Evolutionary conservation across 1,140 invertebrate species (phyloP).

Genomic region (Triops longicaudatus): DNA sequence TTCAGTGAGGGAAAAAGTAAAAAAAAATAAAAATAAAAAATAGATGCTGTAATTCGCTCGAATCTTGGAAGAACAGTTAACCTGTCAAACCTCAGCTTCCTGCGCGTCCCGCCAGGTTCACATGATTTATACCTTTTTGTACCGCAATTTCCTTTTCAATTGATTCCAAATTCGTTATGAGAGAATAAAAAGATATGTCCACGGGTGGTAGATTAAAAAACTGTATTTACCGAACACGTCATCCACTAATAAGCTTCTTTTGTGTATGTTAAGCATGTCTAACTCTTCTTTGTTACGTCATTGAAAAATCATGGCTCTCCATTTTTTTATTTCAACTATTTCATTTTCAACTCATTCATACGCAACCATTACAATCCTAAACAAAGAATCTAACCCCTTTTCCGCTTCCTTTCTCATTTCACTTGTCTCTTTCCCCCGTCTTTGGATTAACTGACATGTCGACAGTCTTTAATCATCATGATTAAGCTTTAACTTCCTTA

Average conservation of each 20-base stretch:
- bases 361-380: not conserved
- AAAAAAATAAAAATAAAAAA: not conserved
- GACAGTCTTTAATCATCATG: constrained; percentile 8
- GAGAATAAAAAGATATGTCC: too few relatives aligned
- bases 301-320: not conserved
- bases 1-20: not conserved
- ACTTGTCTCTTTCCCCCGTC: not conserved
- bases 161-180: too few relatives aligned
- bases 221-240: not conserved
- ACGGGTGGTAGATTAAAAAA: too few relatives aligned
- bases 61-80: too few relatives aligned
- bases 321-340: not conserved
- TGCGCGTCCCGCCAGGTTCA: too few relatives aligned
- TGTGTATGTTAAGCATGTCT: not conserved
- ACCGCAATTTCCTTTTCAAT: too few relatives aligned
- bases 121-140: too few relatives aligned
- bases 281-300: not conserved
- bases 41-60: too few relatives aligned
- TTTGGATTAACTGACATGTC: not conserved
- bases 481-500: not conserved
- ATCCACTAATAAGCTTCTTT: constrained; percentile 2
- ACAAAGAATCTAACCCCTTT: not conserved
- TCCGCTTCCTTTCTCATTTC: not conserved
- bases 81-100: too few relatives aligned
- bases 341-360: not conserved